phyloP scores from a whole-genome alignment of 2,797 vertebrate genomes.

The Argyrosomus regius region DNA sequence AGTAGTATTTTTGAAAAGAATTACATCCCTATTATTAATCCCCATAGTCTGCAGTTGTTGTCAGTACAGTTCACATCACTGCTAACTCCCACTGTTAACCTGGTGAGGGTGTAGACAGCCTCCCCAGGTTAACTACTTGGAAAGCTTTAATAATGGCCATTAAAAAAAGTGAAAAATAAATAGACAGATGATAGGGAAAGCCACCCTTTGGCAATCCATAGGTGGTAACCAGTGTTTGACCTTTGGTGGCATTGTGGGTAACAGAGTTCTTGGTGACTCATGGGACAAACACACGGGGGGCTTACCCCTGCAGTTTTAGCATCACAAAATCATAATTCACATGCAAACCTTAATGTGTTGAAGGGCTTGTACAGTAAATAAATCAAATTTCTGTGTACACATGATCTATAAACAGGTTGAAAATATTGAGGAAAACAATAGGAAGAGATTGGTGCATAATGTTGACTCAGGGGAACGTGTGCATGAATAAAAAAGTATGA shows the following conservation, averaged over 20 bases:
- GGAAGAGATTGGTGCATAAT: slow-evolving; percentile 1
- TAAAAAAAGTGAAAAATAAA: slow-evolving; percentile 9
- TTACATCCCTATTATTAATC: neutral
- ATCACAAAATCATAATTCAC: neutral
- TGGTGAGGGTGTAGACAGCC: neutral
- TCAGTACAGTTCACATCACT: neutral
- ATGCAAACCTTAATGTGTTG: neutral
- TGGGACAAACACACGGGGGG: slow-evolving; percentile 11
- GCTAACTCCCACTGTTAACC: slow-evolving; percentile 1
- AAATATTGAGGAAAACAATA: neutral
- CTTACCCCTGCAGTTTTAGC: neutral
- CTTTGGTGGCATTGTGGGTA: slow-evolving; percentile 30
- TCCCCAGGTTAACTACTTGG: neutral
- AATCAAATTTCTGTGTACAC: slow-evolving; percentile 5
- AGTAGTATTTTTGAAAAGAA: neutral
- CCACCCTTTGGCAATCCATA: neutral
- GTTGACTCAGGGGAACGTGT: neutral
- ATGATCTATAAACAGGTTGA: neutral
- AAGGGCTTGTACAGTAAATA: slow-evolving; percentile 8
- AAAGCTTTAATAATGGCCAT: slow-evolving; percentile 5
- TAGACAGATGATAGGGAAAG: slow-evolving; percentile 14
- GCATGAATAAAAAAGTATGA: neutral
- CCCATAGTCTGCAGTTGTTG: neutral
- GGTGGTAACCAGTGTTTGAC: slow-evolving; percentile 34
- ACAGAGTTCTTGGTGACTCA: slow-evolving; percentile 44